Evolutionary conservation across 2,113 vertebrate species (phyloP), one percentile per base, ranked within the genome.

Genomic region (Poeciliopsis prolifica): DNA sequence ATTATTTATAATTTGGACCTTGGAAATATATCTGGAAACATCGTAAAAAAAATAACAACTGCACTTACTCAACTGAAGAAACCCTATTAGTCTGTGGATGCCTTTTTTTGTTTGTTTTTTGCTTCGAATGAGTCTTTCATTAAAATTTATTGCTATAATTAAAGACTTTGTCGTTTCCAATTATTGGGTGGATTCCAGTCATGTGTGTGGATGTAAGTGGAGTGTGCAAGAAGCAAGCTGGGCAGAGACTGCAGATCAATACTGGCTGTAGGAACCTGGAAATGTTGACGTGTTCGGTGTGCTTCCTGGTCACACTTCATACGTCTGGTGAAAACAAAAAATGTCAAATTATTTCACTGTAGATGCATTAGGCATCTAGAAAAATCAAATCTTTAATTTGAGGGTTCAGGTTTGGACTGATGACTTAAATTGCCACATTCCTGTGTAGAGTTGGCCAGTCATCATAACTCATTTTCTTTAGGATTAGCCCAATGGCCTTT

Each of bases 101-200:
- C 82, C 78, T 54, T 54, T 87, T 83, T 19, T 88, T 83, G 7
- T 33, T 33, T 29, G 29, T 29, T 29, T 29, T 91, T 90, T 88
- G 82, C 88, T 89, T 89, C 80, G 75, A 63, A 85, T 88, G 70
- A 88, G 65, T 87, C 77, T 83, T 91, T 76, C 80, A 92, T 90
- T 92, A 93, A 92, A 94, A 89, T 79, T 82, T 88, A 85, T 89
- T 92, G 84, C 83, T 75, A 78, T 83, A 83, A 77, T 51, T 26
- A 17, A 79, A 63, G 28, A 5, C 44, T 67, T 42, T 82, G 62
- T 77, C 11, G 1, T 88, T 44, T 81, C 42, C 75, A 62, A 71
- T 58, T 54, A 9, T 44, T 19, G 30, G 22, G 13, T 31, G 12
- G 42, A 31, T 13, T 54, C 15, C 22, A 65, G 24, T 26, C 30